Percentiles rank a stretch among this genome's conserved stretches.
Conservation (phyloP, 2,888 invertebrate species). For the Craniophora ligustri region DNA sequence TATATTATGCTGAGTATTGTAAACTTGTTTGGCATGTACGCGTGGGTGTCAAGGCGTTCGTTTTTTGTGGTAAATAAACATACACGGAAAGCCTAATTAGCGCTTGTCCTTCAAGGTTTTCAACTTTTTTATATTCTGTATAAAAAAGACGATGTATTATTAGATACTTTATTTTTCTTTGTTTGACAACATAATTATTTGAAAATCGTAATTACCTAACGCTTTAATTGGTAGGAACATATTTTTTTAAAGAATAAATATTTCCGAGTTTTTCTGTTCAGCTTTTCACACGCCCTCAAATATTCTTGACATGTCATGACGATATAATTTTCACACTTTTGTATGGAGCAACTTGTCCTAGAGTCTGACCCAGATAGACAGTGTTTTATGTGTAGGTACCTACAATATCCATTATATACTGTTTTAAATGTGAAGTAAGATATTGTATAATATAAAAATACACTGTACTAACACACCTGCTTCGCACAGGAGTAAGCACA, state of each 20-base stretch:
- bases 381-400: too few relatives aligned
- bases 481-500: too few relatives aligned
- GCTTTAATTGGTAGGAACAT: too few relatives aligned
- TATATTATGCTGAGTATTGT: not conserved
- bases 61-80: constrained; percentile 8
- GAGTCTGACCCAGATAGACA: too few relatives aligned
- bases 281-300: too few relatives aligned
- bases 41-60: not conserved
- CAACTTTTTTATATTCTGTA: not conserved
- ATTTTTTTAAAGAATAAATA: too few relatives aligned
- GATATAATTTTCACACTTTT: constrained; percentile 28
- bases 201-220: too few relatives aligned
- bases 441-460: too few relatives aligned
- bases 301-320: not conserved
- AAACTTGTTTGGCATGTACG: constrained; percentile 12
- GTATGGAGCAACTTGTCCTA: not conserved
- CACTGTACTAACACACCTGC: too few relatives aligned
- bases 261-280: too few relatives aligned
- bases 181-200: not conserved
- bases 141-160: constrained; percentile 2
- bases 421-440: too few relatives aligned
- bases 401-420: too few relatives aligned
- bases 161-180: not conserved
- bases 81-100: constrained; percentile 34
- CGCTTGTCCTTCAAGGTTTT: constrained; percentile 13